Evolutionary conservation across 2,888 invertebrate genomes (phyloP), one percentile per base, ranked within the genome.

Genomic region (Clunio marinus): DNA sequence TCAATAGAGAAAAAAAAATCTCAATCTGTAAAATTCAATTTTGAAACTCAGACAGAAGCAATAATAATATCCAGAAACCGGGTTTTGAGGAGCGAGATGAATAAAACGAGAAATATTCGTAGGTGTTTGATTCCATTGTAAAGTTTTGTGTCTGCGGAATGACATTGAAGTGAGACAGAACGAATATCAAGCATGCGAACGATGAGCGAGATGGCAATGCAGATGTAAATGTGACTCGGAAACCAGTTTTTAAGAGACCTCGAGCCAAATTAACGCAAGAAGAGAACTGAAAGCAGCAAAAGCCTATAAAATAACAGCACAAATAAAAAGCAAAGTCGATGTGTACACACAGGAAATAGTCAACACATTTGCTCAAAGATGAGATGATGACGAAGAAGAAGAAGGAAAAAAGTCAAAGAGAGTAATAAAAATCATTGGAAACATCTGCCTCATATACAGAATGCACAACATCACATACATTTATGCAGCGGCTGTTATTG

Each of bases 81-180:
- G 10, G 10, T 32, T 10, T 10, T 7, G 32, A 32, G 10, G 8
- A 27, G 2, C 57, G 57, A 7, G 10, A 32, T 4, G 32, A 32
- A 32, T 32, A 10, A 10, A 45, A 13, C 45, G 45, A 45, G 8
- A 45, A 45, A 7, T 3, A 45, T 2, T 27, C 57, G 57, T 57
- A 57, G 57, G 57, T 27, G 57, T 57, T 27, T 57, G 25, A 57
- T 57, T 57, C n/a, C 57, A 51, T 51, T 51, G 51, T 51, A 57
- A 27, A 57, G n/a, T 24, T 20, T 27, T 7, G 4, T 13, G 8
- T 17, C 45, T 45, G 10, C 32, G 7, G 7, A 45, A 15, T 45
- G 45, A 13, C 45, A 41, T 22, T 2, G 22, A 17, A 51, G n/a
- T 2, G 22, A 17, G n/a, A 22, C 22, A 22, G 17, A 51, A n/a